Evolutionary conservation across 2,888 invertebrate genomes (phyloP), one percentile per base, ranked within the genome.

Genomic region (Malacosoma neustria): DNA sequence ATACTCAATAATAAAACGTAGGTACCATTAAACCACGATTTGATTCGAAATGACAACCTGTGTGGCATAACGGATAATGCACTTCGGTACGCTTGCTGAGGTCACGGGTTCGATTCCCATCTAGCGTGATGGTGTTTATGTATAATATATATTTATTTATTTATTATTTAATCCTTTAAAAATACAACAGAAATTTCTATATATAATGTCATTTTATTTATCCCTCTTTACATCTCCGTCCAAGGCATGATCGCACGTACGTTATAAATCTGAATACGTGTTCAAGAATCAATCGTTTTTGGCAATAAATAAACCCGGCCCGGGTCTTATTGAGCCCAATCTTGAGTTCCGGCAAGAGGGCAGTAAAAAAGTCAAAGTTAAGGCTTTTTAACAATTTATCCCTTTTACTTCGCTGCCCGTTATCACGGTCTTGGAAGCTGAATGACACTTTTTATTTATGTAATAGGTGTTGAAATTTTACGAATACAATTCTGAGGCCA

Each of bases 361-460:
- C 44, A 41, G 45, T 51, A 49, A 54, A 53, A 41, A 53, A 47
- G 45, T 49, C 43, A 42, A 45, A 50, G 43, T 55, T 44, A 41
- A 52, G 45, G 45, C 48, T 50, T 43, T 46, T 47, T 48, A 48
- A 58, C 54, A 57, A 56, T 56, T 56, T 57, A 61, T 61, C 48
- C 49, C 47, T 44, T 46, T 46, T 51, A 53, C 50, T 51, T 49
- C 45, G 49, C 45, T 22, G 22, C 6, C 22, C 22, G 22, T 22
- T 22, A 22, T 22, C 22, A 22, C 22, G 6, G 22, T 22, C 22
- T 22, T 22, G 2, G 22, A 22, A 2, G 22, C 9, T 22, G 22
- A 22, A 22, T 22, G 22, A 22, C 22, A 22, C 5, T 22, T 22
- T 22, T 22, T 22, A 22, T 22, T 22, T 22, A 9, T 22, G 22